Conservation (phyloP, 2,888 invertebrate species). For the Mantis religiosa region DNA sequence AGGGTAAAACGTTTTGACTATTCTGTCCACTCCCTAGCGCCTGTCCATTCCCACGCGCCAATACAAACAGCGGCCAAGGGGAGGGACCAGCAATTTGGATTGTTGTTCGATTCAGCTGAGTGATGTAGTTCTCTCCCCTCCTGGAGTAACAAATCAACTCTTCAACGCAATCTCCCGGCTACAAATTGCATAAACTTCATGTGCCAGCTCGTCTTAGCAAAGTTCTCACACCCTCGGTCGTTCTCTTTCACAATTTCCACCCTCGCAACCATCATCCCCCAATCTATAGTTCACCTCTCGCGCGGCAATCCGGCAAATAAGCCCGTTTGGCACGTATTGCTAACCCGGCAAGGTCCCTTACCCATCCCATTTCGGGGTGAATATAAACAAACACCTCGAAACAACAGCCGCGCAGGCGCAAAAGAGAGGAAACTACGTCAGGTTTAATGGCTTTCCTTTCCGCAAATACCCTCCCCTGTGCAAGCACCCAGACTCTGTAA, state of each 20-base stretch:
- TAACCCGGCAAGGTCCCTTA: not conserved
- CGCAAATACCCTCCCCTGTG: not conserved
- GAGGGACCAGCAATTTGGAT: slow-evolving; percentile 17
- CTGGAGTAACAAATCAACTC: slow-evolving; percentile 14
- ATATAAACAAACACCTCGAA: slow-evolving; percentile 12
- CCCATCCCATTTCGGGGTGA: not conserved
- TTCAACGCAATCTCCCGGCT: slow-evolving; percentile 12
- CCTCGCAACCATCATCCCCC: not conserved
- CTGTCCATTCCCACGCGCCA: not conserved
- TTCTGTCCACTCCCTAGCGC: not conserved
- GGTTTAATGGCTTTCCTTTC: slow-evolving; percentile 8
- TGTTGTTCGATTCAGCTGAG: slow-evolving; percentile 26
- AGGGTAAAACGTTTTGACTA: not conserved
- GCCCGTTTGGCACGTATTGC: slow-evolving; percentile 19
- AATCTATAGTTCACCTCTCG: not conserved
- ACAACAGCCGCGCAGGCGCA: not conserved
- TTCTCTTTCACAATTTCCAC: not conserved
- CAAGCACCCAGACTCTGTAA: not conserved
- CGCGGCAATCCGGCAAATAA: slow-evolving; percentile 16
- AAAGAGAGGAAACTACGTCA: not conserved
- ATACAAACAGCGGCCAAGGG: not conserved
- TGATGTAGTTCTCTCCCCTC: slow-evolving; percentile 13
- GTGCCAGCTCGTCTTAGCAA: not conserved
- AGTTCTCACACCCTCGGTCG: not conserved
- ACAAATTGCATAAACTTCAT: not conserved